Percentiles rank a stretch among this genome's conserved stretches.
Conservation (phyloP, 2,113 vertebrate species). For the Psilopogon haemacephalus region DNA sequence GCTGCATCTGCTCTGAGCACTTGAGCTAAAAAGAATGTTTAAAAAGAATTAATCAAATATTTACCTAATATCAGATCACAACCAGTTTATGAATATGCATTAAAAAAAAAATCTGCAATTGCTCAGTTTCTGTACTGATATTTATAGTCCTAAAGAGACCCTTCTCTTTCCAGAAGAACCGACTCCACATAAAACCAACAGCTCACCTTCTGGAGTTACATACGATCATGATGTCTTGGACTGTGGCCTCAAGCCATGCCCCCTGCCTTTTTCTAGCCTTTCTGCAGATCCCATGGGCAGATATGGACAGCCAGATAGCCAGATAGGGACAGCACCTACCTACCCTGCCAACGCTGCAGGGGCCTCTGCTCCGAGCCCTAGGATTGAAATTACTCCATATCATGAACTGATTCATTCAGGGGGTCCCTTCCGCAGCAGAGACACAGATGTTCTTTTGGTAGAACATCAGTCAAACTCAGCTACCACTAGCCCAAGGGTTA, state of each 20-base stretch:
- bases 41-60: background rate
- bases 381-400: constrained; percentile 97
- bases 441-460: constrained; percentile 81
- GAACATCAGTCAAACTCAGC: constrained; percentile 80
- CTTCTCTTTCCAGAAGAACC: constrained; percentile 94
- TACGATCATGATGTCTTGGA: constrained; percentile 85
- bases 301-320: constrained; percentile 84
- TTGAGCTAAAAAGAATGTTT: constrained; percentile 6
- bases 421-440: constrained; percentile 78
- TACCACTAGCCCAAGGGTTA: constrained; percentile 87
- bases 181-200: constrained; percentile 87
- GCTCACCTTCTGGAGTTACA: constrained; percentile 82
- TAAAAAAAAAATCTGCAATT: constrained; percentile 63
- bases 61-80: constrained; percentile 39
- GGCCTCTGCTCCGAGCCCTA: constrained; percentile 88
- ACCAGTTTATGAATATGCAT: constrained; percentile 50
- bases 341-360: constrained; percentile 77
- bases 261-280: constrained; percentile 76
- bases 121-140: constrained; percentile 68
- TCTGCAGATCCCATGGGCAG: constrained; percentile 80
- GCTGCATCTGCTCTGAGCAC: background rate
- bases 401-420: constrained; percentile 91
- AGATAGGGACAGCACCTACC: constrained; percentile 83
- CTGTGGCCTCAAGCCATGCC: constrained; percentile 89
- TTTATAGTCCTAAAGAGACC: constrained; percentile 82